Evolutionary conservation across 2,888 invertebrate species (phyloP).

Genomic region (Athalia cordata): DNA sequence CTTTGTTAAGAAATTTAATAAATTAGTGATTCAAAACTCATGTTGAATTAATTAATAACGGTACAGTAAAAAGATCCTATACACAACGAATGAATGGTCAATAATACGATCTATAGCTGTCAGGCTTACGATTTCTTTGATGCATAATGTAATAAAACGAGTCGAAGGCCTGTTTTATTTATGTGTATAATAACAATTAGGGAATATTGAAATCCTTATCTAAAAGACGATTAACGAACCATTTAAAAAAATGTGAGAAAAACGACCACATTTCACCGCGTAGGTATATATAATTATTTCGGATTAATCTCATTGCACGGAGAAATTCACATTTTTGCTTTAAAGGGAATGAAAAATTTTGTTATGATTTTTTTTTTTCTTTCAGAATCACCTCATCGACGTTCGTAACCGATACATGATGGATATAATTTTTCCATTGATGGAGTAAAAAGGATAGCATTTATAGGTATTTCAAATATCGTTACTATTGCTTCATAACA

Average conservation of each 20-base stretch:
- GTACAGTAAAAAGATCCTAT: slow-evolving; percentile 5
- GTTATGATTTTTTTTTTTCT: too few species aligned
- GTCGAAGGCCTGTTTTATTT: slow-evolving; percentile 47
- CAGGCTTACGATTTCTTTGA: slow-evolving; percentile 18
- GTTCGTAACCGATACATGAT: not conserved
- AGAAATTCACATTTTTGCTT: too few species aligned
- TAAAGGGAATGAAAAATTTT: too few species aligned
- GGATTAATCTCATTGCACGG: too few species aligned
- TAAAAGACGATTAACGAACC: slow-evolving; percentile 46
- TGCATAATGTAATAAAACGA: not conserved
- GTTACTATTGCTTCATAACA: not conserved
- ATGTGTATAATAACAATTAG: slow-evolving; percentile 59
- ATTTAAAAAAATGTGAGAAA: slow-evolving; percentile 22
- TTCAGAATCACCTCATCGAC: not conserved
- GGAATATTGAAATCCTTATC: slow-evolving; percentile 53
- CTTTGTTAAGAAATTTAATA: not conserved
- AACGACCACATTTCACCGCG: not conserved
- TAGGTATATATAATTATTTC: not conserved
- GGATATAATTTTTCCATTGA: not conserved
- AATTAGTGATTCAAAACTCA: not conserved
- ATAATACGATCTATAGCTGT: slow-evolving; percentile 3
- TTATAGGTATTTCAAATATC: not conserved
- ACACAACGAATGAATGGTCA: slow-evolving; percentile 15
- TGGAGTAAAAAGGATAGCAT: not conserved
- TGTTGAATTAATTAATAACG: slow-evolving; percentile 25